These are phyloP conservation scores for Nyctalus aviator DNA, from an alignment of 2,797 vertebrate genomes.

Conservation along the genomic window DNA sequence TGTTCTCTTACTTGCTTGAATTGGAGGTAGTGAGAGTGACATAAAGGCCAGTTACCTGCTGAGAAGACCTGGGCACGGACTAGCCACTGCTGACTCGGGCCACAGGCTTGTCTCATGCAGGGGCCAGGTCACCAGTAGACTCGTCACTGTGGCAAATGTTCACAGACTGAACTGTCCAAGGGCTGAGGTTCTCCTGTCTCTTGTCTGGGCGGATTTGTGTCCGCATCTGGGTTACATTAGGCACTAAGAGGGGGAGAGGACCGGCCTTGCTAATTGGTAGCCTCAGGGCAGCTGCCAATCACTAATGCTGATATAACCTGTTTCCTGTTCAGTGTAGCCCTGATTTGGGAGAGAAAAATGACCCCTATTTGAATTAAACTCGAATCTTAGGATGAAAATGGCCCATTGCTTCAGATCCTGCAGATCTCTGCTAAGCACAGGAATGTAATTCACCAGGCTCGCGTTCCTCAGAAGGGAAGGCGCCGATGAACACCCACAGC, in stretches of 20 bases:
- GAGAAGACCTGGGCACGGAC: background rate
- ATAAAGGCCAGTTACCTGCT: background rate
- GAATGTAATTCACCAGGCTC: background rate
- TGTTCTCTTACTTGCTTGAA: background rate
- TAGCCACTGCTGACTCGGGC: fast-evolving
- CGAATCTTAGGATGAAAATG: background rate
- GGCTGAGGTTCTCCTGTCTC: background rate
- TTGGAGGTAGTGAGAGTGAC: background rate
- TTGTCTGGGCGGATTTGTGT: fast-evolving
- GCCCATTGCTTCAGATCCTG: background rate
- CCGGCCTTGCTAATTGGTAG: background rate
- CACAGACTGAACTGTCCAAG: too few relatives aligned
- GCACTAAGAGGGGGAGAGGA: background rate
- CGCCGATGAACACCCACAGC: fast-evolving
- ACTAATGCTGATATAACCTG: background rate
- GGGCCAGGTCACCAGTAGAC: too few relatives aligned
- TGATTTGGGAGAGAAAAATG: background rate
- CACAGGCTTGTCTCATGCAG: background rate
- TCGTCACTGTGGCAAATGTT: too few relatives aligned
- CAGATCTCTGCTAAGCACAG: background rate
- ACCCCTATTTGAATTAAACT: background rate
- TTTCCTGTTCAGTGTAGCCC: background rate
- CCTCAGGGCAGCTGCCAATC: slow-evolving; percentile 16
- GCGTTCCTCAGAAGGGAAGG: background rate
- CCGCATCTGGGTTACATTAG: fast-evolving